Conservation (phyloP, 2,797 vertebrate genomes). For the Gymnoscopelus braueri region DNA sequence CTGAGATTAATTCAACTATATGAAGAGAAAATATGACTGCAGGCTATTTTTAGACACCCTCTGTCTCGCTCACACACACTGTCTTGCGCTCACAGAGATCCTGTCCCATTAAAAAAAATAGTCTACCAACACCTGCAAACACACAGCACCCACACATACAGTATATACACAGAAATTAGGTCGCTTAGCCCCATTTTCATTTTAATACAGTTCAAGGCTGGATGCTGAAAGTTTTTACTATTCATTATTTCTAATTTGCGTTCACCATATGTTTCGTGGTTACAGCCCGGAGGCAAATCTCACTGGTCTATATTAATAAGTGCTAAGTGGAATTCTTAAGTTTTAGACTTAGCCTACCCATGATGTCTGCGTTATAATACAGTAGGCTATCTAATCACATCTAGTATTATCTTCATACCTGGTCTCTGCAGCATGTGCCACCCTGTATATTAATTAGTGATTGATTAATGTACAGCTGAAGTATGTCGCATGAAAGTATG, state of each 20-base stretch:
- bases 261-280: slow-evolving; percentile 2
- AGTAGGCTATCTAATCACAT: too few relatives aligned
- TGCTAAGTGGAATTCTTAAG: too few relatives aligned
- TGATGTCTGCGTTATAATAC: too few relatives aligned
- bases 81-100: too few relatives aligned
- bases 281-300: slow-evolving; percentile 2
- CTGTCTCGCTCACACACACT: slow-evolving; percentile 14
- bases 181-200: background rate
- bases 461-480: slow-evolving; percentile 17
- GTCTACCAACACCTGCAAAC: background rate
- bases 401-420: too few relatives aligned
- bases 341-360: too few relatives aligned
- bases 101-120: too few relatives aligned
- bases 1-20: slow-evolving; percentile 44
- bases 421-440: too few relatives aligned
- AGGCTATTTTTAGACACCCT: slow-evolving; percentile 58
- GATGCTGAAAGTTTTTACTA: slow-evolving; percentile 9
- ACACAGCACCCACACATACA: slow-evolving; percentile 3
- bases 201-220: slow-evolving; percentile 3
- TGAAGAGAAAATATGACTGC: slow-evolving; percentile 19
- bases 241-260: slow-evolving; percentile 27
- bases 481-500: slow-evolving; percentile 3
- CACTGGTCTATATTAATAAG: too few relatives aligned
- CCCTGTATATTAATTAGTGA: slow-evolving; percentile 1
- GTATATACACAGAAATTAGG: background rate